These are phyloP conservation scores for Tupaia tana DNA, from an alignment of 2,113 vertebrate genomes.

Conservation along the genomic window DNA sequence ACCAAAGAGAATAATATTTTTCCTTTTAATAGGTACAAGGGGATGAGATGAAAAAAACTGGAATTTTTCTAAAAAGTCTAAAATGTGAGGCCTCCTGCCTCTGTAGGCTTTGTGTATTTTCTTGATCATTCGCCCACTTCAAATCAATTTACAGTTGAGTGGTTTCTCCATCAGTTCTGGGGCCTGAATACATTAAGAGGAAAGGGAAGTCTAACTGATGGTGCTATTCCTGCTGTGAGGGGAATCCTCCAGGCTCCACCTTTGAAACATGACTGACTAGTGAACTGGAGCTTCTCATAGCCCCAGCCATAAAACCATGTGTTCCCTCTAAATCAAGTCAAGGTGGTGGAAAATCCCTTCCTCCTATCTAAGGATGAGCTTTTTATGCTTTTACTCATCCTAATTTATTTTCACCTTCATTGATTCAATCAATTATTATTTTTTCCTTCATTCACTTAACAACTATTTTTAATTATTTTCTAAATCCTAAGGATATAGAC, in stretches of 20 bases:
- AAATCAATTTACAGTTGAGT: slow-evolving; percentile 36
- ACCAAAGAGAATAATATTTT: slow-evolving; percentile 5
- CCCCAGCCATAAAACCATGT: neutral
- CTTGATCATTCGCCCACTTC: neutral
- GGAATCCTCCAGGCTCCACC: neutral
- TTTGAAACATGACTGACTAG: neutral
- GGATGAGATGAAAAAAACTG: neutral
- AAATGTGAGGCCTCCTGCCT: neutral
- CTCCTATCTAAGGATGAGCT: neutral
- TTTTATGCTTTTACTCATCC: neutral
- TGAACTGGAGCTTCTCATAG: neutral
- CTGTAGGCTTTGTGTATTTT: slow-evolving; percentile 19
- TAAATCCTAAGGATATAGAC: neutral
- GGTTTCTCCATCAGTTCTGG: slow-evolving; percentile 7
- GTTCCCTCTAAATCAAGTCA: neutral
- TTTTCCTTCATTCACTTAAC: neutral
- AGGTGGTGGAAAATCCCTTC: neutral
- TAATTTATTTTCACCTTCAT: neutral
- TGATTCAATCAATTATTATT: neutral
- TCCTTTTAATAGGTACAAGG: slow-evolving; percentile 30
- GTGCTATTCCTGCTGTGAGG: neutral
- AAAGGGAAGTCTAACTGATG: neutral
- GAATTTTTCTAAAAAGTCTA: neutral
- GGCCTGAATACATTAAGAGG: neutral
- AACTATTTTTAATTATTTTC: neutral